Conservation (phyloP, 1,140 invertebrate species). For the Pseudoatta argentina region DNA sequence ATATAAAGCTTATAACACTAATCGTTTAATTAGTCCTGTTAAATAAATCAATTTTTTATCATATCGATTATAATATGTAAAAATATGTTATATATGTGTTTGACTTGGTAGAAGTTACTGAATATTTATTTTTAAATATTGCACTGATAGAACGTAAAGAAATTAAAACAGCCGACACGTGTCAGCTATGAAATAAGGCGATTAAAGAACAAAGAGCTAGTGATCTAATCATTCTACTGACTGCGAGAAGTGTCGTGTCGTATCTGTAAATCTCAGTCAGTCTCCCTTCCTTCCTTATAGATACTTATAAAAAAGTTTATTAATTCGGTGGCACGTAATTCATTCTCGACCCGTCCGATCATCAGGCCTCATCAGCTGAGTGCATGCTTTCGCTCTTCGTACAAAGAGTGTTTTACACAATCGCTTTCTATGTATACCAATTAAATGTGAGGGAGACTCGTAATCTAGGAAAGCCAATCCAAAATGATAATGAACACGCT, state of each 20-base stretch:
- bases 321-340: constrained; percentile 70
- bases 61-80: neutral
- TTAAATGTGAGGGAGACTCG: neutral
- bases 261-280: constrained; percentile 65
- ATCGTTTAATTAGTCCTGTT: neutral
- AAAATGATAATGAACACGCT: constrained; percentile 26
- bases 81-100: neutral
- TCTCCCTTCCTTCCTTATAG: neutral
- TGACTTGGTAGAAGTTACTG: neutral
- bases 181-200: neutral
- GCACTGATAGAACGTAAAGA: neutral
- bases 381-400: constrained; percentile 11
- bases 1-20: neutral
- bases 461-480: constrained; percentile 21
- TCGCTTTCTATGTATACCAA: constrained; percentile 5
- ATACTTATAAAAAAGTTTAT: constrained; percentile 56
- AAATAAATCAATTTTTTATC: neutral
- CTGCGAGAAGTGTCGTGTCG: constrained; percentile 41
- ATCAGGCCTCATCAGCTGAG: constrained; percentile 7
- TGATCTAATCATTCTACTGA: constrained; percentile 25
- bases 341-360: constrained; percentile 27
- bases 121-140: neutral
- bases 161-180: neutral
- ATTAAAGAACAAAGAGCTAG: neutral
- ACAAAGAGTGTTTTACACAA: neutral